Percentiles rank a stretch among this genome's conserved stretches.
These are phyloP conservation scores for Caenorhabditis sp. DNA, from an alignment of 2,888 invertebrate species.

Conservation along the genomic window DNA sequence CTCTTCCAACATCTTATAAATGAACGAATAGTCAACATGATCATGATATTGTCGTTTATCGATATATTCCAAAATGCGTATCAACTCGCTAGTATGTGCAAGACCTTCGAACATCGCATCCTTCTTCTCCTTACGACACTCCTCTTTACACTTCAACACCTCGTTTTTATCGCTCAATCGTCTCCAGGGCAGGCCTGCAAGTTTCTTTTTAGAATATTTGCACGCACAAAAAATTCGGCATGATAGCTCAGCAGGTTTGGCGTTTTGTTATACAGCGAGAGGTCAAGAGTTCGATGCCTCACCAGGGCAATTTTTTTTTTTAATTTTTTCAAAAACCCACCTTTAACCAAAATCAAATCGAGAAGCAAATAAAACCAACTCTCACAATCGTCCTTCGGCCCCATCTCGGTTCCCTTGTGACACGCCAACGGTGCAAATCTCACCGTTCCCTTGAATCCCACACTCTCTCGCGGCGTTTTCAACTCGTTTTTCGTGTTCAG, in stretches of 20 bases:
- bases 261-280: no score
- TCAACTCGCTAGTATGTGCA: constrained; percentile 44
- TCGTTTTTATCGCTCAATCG: constrained; percentile 45
- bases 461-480: constrained; percentile 47
- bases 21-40: constrained; percentile 54
- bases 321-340: no score
- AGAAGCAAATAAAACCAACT: constrained; percentile 65
- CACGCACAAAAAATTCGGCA: no score
- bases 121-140: constrained; percentile 41
- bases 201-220: no score
- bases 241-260: no score
- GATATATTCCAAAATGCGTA: constrained; percentile 56
- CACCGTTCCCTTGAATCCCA: constrained; percentile 62
- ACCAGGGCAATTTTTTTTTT: constrained; percentile 63
- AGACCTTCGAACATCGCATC: constrained; percentile 31
- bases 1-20: constrained; percentile 46
- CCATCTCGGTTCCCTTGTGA: constrained; percentile 55
- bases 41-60: constrained; percentile 55
- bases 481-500: constrained; percentile 52
- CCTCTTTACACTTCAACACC: constrained; percentile 53
- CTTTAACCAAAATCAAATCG: constrained; percentile 49
- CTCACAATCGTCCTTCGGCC: constrained; percentile 64
- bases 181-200: constrained; percentile 63
- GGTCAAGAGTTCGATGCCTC: no score
- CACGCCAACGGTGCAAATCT: constrained; percentile 62